Evolutionary conservation across 2,888 invertebrate genomes (phyloP), one percentile per base, ranked within the genome.

Genomic region (Griposia aprilina): DNA sequence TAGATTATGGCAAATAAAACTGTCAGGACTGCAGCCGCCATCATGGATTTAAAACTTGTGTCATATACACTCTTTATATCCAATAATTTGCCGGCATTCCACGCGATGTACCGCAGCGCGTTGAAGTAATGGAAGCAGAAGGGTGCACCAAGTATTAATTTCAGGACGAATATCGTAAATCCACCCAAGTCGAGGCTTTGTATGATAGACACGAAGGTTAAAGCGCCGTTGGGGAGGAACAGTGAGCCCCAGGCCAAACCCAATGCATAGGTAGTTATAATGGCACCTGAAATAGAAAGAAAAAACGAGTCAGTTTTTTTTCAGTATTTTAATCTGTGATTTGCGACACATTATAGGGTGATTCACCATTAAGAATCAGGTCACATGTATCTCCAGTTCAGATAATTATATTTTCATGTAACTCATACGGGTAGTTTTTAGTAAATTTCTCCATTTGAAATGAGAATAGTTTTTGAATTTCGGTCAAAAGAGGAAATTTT

Each of bases 91-190:
- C 91, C 93, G 0, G 92, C 77, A 48, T 94, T 95, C 93, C 93
- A 96, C 20, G 90, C 85, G n/a, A 91, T 88, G 77, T 93, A 96
- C 17, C 96, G 87, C 0, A 96, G 88, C 0, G 94, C 96, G 70
- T 93, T 94, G 60, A 90, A 93, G 80, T 95, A 96, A 80, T 96
- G 96, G 76, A 88, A 96, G 0, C 86, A 83, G 67, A 96, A 96
- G 0, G 95, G 95, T 0, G 84, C 83, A 0, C 94, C 95, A 0
- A 94, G 0, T 0, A 93, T 2, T 0, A 94, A n/a, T 86, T 96
- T 96, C 3, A 94, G 30, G 0, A 94, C 0, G 8, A 94, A 83
- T 41, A 92, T 84, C 0, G 83, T 48, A 0, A 89, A 30, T 2
- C 82, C 23, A 0, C 93, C 91, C 2, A 96, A 52, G 67, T 95